Conservation (phyloP, 2,113 vertebrate species). For the Chinchilla lanigera region DNA sequence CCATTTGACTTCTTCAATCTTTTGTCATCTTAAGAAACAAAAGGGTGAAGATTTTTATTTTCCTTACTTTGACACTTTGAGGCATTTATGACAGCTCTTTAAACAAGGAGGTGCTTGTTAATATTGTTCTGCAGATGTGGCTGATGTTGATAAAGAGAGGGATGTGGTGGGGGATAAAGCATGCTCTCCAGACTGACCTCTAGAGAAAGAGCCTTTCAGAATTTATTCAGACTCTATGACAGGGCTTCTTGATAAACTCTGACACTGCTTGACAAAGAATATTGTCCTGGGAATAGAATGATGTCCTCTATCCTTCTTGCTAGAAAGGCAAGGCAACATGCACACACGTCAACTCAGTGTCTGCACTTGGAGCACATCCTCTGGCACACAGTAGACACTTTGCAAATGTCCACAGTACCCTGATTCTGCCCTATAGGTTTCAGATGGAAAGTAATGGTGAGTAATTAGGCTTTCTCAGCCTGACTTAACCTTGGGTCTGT, state of each 20-base stretch:
- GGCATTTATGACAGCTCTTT: neutral
- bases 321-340: neutral
- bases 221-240: neutral
- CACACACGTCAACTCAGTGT: no score
- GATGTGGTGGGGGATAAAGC: no score
- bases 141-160: neutral
- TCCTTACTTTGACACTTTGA: neutral
- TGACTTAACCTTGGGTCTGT: neutral
- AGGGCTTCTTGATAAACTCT: neutral
- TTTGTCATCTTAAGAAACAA: neutral
- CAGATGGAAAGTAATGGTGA: neutral
- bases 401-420: no score
- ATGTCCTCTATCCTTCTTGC: neutral
- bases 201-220: neutral
- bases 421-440: neutral
- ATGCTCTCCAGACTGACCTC: neutral
- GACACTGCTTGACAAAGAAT: neutral
- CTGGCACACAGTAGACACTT: neutral
- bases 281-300: neutral
- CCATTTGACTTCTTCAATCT: slow-evolving; percentile 9
- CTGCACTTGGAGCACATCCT: neutral
- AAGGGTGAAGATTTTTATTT: neutral
- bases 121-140: neutral
- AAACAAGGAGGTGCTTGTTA: neutral
- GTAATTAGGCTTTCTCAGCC: neutral